Evolutionary conservation across 2,888 invertebrate species (phyloP), one percentile per base, ranked within the genome.

Genomic region (Temnothorax unifasciatus): DNA sequence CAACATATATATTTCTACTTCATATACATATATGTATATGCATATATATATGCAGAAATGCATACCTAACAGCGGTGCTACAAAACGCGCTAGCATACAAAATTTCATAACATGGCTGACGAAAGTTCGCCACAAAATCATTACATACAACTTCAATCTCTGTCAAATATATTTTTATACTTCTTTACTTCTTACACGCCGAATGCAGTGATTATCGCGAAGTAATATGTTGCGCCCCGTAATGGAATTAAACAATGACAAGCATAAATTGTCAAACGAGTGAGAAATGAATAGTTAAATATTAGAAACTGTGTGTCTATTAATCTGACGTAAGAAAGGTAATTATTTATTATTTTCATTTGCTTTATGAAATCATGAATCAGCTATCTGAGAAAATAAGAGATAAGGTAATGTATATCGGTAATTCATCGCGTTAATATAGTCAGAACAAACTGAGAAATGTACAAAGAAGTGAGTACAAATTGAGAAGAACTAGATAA

Each of bases 31-130:
- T 54, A 6, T n/a, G 15, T 34, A 34, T 18, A 63, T 11, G 34
- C n/a, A 41, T 29, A 74, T 29, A 29, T 54, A 6, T n/a, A 15
- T 34, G 21, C 25, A n/a, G 29, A 47, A 15, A 63, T 11, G 21
- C 15, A 41, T 29, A 74, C 82, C 61, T 83, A 34, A 21, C 47
- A 25, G 29, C 64, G 83, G 38, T 54, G 71, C 63, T 54, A 59
- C 18, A 54, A 71, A 77, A 69, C 38, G 29, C 57, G n/a, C 13
- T 21, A 38, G 63, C 34, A 25, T 73, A 50, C 13, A 21, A 71
- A 84, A 82, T 86, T 88, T 90, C 86, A 54, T 79, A 86, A 89
- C 50, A 79, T 38, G 64, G 59, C 50, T 64, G 59, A 63, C 41
- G 69, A 77, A 85, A 86, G 73, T 57, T 73, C 25, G 29, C 74